Evolutionary conservation across 2,113 vertebrate genomes (phyloP), one percentile per base, ranked within the genome.

Genomic region (Leuciscus idus): DNA sequence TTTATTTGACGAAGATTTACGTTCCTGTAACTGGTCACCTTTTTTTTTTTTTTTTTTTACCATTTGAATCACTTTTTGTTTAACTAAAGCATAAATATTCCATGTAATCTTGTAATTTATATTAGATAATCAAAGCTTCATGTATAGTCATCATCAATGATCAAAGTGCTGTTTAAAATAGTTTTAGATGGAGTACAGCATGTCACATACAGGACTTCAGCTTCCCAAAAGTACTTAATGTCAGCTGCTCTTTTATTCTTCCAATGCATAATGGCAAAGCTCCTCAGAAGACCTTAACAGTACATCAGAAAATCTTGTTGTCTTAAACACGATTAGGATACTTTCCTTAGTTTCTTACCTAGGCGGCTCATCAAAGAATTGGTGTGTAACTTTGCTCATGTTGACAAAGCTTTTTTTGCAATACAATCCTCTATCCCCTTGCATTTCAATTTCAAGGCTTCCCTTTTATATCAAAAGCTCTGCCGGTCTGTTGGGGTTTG

Each of bases 401-500:
- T 61, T 61, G 66, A 59, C 48, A 84, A 82, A 52, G 46, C 15
- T 57, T 52, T 85, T 64, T 70, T 30, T 5, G 13, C 21, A 68
- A n/a, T 84, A 36, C 48, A 59, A 87, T 55, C 57, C 64, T 72
- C 43, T 11, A 36, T 79, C 50, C 78, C 15, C 46, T 70, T 4
- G 75, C 75, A 75, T 79, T 86, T 81, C 28, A 81, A 36, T 73
- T 75, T 75, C 66, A 79, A 66, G 76, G 57, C 73, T 81, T 87
- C 84, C 50, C 23, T 61, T 73, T 59, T 52, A 36, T 87, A 75
- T 84, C 23, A 77, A 86, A 86, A 84, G 79, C 81, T 70, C 55
- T 2, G 39, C 15, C 28, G 70, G 74, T 87, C 85, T 84, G 33
- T 62, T 70, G 28, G 85, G 88, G 84, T 82, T 86, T 84, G 66